Base-by-base conservation (phyloP, 2,113 vertebrate species). In the Suricata suricatta region DNA sequence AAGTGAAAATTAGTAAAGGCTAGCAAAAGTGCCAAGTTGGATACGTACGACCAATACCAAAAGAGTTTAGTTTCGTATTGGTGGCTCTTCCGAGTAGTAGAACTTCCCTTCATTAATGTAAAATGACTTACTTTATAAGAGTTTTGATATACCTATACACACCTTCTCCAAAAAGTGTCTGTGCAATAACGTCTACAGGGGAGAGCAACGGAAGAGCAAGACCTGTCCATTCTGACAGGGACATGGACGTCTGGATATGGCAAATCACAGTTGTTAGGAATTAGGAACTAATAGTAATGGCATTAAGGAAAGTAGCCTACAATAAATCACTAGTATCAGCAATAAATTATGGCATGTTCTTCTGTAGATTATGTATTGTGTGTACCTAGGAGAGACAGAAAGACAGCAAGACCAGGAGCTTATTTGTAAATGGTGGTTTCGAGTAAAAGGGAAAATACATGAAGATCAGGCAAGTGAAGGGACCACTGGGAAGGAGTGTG, bases 1-100 rank as follows among this genome's bases (percentile, higher is more conserved):
- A 95, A 72, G 54, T 95, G 80, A 94, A 93, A 93, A 93, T 89
- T 87, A 93, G 50, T 47, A 38, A 92, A 93, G 14, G 88, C 47
- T 77, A 87, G n/a, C 35, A 92, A 93, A 54, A 92, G 50, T 82
- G 11, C 47, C 74, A 19, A 93, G 31, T 81, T 88, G 50, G 54
- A 12, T 60, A 60, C 41, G 68, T 84, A 38, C 29, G 60, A 72
- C 11, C 16, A 95, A 33, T 77, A 81, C n/a, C 57, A n/a, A 71
- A 81, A 93, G 23, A 94, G 16, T 63, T 90, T 77, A 66, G 74
- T 90, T 47, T 79, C 83, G 13, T 54, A 35, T n/a, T 54, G 41
- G 16, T 80, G 21, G 10, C 19, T 52, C 33, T 92, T 93, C n/a
- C n/a, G n/a, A n/a, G n/a, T 76, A 76, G 33, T 50, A 57, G 27